Percentiles rank a stretch among this genome's conserved stretches.
phyloP scores from a whole-genome alignment of 2,888 invertebrate genomes.

The Andrena camellia region DNA sequence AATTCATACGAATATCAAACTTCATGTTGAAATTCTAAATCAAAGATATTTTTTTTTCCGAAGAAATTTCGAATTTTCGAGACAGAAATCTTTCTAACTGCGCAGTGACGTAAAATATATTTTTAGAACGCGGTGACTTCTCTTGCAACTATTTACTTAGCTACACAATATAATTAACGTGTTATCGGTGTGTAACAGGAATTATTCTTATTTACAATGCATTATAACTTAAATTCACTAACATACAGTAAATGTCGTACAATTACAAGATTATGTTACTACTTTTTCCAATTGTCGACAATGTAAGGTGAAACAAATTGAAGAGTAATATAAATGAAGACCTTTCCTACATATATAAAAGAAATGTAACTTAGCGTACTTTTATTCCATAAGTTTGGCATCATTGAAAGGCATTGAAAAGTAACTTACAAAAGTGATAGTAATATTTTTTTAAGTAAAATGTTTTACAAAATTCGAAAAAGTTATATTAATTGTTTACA shows the following conservation, averaged over 20 bases:
- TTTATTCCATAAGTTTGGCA: background rate
- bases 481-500: background rate
- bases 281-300: slow-evolving; percentile 1
- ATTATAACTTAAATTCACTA: background rate
- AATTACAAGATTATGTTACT: background rate
- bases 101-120: slow-evolving; percentile 27
- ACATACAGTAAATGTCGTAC: background rate
- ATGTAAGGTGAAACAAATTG: background rate
- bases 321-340: background rate
- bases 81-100: slow-evolving; percentile 10
- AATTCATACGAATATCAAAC: slow-evolving; percentile 4
- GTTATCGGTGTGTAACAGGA: background rate
- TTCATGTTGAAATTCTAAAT: slow-evolving; percentile 2
- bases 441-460: background rate
- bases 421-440: background rate
- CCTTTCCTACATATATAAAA: background rate
- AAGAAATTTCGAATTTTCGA: slow-evolving; percentile 39
- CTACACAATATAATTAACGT: background rate
- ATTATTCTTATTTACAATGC: background rate
- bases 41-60: slow-evolving; percentile 10
- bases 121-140: background rate
- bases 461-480: background rate
- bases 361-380: background rate
- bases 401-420: background rate
- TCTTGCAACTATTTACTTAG: background rate